phyloP scores from a whole-genome alignment of 2,797 vertebrate species.

The Bufotes viridis region DNA sequence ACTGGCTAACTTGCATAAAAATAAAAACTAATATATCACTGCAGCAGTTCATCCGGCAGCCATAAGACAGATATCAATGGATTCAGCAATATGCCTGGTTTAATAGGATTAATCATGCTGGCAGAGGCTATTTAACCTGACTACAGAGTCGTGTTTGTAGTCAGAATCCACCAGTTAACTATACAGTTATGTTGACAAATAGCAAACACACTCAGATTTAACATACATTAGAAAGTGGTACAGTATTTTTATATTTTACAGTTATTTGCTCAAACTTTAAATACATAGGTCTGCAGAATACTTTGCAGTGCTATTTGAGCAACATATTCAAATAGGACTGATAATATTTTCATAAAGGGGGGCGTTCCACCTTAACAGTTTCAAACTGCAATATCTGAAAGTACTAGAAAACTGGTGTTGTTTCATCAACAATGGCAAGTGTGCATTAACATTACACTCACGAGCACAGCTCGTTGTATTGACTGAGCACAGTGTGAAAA shows the following conservation, averaged over 20 bases:
- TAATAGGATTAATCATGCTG: too few species aligned
- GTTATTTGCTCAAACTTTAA: too few species aligned
- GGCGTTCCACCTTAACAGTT: background rate
- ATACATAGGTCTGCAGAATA: background rate
- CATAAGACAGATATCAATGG: too few species aligned
- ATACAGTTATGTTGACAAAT: background rate
- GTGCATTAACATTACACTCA: constrained; percentile 53
- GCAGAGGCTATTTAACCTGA: too few species aligned
- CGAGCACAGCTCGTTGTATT: constrained; percentile 45
- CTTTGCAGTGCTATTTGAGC: background rate
- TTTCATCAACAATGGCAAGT: constrained; percentile 38
- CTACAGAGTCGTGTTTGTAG: background rate
- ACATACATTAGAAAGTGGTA: background rate
- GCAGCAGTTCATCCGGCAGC: too few species aligned
- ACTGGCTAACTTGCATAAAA: too few species aligned
- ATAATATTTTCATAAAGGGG: background rate
- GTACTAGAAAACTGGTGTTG: constrained; percentile 15
- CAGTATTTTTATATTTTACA: background rate
- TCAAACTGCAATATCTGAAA: background rate
- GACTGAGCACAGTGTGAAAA: constrained; percentile 51
- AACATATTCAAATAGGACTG: background rate
- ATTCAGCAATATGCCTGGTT: too few species aligned
- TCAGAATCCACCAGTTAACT: background rate
- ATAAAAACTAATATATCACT: too few species aligned
- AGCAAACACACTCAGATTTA: too few species aligned